Conservation (phyloP, 2,113 vertebrate species). For the Lampris megalopsis region DNA sequence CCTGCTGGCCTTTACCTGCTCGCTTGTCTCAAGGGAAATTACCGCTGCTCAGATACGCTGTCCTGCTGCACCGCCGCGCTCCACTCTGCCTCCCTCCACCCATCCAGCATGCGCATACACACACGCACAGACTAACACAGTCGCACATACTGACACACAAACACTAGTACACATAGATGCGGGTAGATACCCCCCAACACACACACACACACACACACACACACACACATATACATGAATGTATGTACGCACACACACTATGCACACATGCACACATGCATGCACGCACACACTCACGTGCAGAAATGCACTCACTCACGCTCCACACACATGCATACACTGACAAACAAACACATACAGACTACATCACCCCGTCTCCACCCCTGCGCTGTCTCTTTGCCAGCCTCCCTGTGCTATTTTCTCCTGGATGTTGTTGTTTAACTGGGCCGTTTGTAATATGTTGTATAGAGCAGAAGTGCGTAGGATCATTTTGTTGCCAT, state of each 20-base stretch:
- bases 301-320: constrained; percentile 7
- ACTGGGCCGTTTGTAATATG: constrained; percentile 8
- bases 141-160: neutral
- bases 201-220: constrained; percentile 3
- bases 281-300: neutral
- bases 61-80: constrained; percentile 67
- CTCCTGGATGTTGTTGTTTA: constrained; percentile 35
- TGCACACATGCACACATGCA: neutral
- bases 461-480: constrained; percentile 13
- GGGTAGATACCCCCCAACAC: neutral
- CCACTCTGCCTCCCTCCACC: constrained; percentile 46
- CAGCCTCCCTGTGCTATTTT: constrained; percentile 18
- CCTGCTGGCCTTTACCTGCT: constrained; percentile 79
- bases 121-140: neutral
- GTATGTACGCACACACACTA: neutral
- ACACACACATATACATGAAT: constrained; percentile 1
- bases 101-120: constrained; percentile 41
- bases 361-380: constrained; percentile 30
- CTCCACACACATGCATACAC: constrained; percentile 18
- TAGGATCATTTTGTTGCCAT: constrained; percentile 46
- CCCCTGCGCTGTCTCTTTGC: constrained; percentile 27
- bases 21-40: constrained; percentile 81
- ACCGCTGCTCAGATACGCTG: constrained; percentile 73
- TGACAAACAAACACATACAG: constrained; percentile 15
- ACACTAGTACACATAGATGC: neutral